phyloP scores from a whole-genome alignment of 1,140 invertebrate genomes.

The Onthophagus taurus region DNA sequence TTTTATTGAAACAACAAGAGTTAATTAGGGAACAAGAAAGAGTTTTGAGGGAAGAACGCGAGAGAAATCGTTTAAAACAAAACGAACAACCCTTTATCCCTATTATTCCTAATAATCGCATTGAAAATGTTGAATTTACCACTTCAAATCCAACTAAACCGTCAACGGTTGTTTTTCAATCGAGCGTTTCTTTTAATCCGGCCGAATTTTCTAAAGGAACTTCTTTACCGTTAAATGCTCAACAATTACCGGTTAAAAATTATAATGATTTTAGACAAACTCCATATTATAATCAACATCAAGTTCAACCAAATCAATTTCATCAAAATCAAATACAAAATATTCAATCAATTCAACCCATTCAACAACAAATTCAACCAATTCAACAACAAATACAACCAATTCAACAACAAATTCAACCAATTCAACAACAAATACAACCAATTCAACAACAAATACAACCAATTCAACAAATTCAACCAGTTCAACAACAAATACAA shows the following conservation, averaged over 20 bases:
- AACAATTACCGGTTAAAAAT: constrained; percentile 30
- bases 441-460: constrained; percentile 6
- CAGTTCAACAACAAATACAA: too few species aligned
- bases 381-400: too few species aligned
- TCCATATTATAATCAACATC: constrained; percentile 15
- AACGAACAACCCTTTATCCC: constrained; percentile 35
- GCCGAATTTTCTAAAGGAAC: constrained; percentile 19
- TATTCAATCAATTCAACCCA: too few species aligned
- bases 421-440: constrained; percentile 7
- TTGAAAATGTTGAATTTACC: constrained; percentile 6
- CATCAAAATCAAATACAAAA: too few species aligned
- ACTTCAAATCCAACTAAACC: constrained; percentile 18
- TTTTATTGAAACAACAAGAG: constrained; percentile 48
- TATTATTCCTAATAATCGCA: constrained; percentile 3
- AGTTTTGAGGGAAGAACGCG: constrained; percentile 12
- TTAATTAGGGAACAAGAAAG: constrained; percentile 38
- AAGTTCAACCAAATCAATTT: too few species aligned
- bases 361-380: too few species aligned
- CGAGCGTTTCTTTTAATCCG: constrained; percentile 39
- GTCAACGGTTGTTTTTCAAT: constrained; percentile 38
- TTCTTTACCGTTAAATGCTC: constrained; percentile 26
- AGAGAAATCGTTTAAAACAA: constrained; percentile 28
- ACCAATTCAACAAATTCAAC: neutral
- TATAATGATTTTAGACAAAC: constrained; percentile 25
- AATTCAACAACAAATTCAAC: neutral